Base-by-base conservation (phyloP, 2,797 vertebrate genomes). In the Typhlichthys eigenmanni region DNA sequence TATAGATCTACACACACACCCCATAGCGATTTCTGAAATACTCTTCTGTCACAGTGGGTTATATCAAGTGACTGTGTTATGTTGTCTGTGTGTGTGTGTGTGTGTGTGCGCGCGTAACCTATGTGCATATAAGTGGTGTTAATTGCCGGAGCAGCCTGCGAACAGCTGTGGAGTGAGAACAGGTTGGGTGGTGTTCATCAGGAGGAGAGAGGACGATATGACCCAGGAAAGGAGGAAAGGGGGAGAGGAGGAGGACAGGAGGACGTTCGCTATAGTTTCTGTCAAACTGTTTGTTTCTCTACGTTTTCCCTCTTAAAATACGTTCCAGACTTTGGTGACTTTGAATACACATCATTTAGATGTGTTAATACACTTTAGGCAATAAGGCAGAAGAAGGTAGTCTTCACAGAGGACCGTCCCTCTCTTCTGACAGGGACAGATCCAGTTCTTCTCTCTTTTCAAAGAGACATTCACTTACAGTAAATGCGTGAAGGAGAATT, bases 61-160 rank as follows among this genome's bases (percentile, higher is more conserved):
- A 71, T 71, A 79, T 79, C 52, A 65, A 79, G 75, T 16, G 71
- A 74, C 60, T 61, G 82, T 75, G 75, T 82, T 80, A 71, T 53
- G 86, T 14, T 52, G 57, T 16, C 64, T 69, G 34, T 75, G 74
- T 53, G 46, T 74, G 80, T 77, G 29, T 66, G 76, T 49, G 54
- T 17, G 69, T 68, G 34, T 71, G 75, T 38, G 50, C 73, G 80
- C 78, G 19, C 68, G 74, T 88, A 85, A 85, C 87, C 86, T 75
- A 81, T 75, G 86, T 79, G 80, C 78, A 74, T 81, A 82, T 72
- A 72, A 66, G 69, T 87, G 82, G 90, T 92, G 91, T 91, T 92
- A 92, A 92, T 92, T 92, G 91, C 85, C 89, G 81, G 88, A 92
- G 87, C 88, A 87, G 87, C 79, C 88, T 84, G 86, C 53, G 83